phyloP scores from a whole-genome alignment of 2,888 invertebrate genomes.

The Tupiocoris notatus region DNA sequence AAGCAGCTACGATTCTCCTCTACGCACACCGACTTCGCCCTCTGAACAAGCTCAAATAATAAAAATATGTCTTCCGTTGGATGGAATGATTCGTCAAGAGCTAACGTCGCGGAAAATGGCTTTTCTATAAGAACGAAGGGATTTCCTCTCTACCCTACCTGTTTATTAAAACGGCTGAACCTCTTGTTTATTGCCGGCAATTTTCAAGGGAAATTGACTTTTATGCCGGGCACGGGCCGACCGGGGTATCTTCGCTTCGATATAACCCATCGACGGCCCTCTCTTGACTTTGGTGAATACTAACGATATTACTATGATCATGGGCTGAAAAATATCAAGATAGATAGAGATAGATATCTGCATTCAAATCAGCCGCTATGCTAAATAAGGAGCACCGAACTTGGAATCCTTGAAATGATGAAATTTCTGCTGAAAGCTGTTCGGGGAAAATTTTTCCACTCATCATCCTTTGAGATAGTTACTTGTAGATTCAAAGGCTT shows the following conservation, averaged over 20 bases:
- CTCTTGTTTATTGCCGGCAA: slow-evolving; percentile 41
- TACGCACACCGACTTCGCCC: slow-evolving; percentile 10
- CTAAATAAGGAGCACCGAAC: too few relatives aligned
- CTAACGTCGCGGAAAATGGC: slow-evolving; percentile 44
- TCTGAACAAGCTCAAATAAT: slow-evolving; percentile 39
- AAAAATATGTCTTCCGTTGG: slow-evolving; percentile 43
- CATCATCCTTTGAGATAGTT: not conserved
- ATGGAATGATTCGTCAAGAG: slow-evolving; percentile 42
- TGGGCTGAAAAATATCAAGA: too few relatives aligned
- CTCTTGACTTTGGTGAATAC: too few relatives aligned
- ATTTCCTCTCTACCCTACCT: slow-evolving; percentile 6
- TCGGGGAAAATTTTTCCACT: too few relatives aligned
- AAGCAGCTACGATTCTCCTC: not conserved
- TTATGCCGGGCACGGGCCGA: not conserved
- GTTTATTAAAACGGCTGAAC: slow-evolving; percentile 37
- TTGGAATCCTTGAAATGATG: too few relatives aligned
- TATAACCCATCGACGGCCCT: not conserved
- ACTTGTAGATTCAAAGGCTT: not conserved
- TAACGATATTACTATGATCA: too few relatives aligned
- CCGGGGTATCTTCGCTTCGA: not conserved
- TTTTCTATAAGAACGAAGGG: slow-evolving; percentile 36
- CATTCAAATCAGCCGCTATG: too few relatives aligned
- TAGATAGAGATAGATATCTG: too few relatives aligned
- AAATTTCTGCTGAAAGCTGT: too few relatives aligned
- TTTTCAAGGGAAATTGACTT: slow-evolving; percentile 41